Evolutionary conservation across 2,113 vertebrate species (phyloP), one percentile per base, ranked within the genome.

Genomic region (Corapipo altera): DNA sequence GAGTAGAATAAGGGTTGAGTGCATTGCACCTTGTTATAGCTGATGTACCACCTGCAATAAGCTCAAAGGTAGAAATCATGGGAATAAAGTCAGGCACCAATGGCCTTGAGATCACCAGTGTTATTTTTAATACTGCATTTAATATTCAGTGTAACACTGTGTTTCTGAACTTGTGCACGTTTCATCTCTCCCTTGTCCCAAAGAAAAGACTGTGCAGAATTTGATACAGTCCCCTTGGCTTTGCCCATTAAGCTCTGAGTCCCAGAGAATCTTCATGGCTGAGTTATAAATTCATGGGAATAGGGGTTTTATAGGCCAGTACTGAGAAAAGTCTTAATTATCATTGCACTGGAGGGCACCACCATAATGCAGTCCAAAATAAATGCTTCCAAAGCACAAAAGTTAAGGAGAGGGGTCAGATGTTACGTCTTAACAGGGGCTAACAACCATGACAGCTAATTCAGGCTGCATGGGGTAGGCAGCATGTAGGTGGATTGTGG

Each of bases 401-500:
- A 89, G 55, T 96, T 75, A 90, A 79, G 57, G 64, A 91, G 57
- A 89, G 22, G 71, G 88, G 83, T 95, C 89, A 87, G 89, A 85
- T 94, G 69, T 92, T 96, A 67, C 32, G 20, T 87, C 86, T 96
- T 92, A 88, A 92, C 52, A 91, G 77, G 67, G 75, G 8, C 75
- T 96, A 85, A 52, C 70, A 88, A 79, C 85, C 85, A 26, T 92
- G 90, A 85, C 26, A 1, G 39, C 77, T 94, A 85, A 88, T 87
- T 91, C 72, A 89, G 88, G 76, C 87, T 37, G 28, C 70, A 46
- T 6, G 10, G 77, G 41, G 39, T 35, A 54, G 77, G 86, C 27
- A 39, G 58, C 49, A 4, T 85, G 88, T 93, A 92, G 95, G 97
- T 98, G 96, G 97, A 98, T 97, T 85, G 90, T 88, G 79, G 94